These are phyloP conservation scores for Drosophila fulvimacula DNA, from an alignment of 2,888 invertebrate genomes.

Conservation along the genomic window DNA sequence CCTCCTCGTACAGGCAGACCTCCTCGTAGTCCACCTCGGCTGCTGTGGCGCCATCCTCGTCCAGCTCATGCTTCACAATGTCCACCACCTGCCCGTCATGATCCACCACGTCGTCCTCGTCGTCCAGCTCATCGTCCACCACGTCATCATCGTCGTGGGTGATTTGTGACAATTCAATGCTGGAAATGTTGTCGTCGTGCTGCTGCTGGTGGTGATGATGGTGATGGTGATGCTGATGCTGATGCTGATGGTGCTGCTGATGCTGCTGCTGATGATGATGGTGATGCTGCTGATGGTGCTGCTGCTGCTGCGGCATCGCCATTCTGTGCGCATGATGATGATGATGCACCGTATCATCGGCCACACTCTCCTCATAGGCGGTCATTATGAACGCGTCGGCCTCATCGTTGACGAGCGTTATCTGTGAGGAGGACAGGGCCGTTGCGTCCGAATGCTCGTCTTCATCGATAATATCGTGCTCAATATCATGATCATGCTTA, in stretches of 20 bases:
- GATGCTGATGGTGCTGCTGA: slow-evolving; percentile 54
- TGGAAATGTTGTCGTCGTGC: slow-evolving; percentile 75
- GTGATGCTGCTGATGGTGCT: slow-evolving; percentile 54
- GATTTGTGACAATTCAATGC: slow-evolving; percentile 69
- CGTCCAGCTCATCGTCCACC: slow-evolving; percentile 59
- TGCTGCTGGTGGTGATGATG: slow-evolving; percentile 63
- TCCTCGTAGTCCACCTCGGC: slow-evolving; percentile 80
- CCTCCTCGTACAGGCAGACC: slow-evolving; percentile 82
- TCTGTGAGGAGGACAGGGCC: slow-evolving; percentile 59
- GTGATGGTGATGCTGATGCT: slow-evolving; percentile 48
- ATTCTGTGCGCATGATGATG: slow-evolving; percentile 40
- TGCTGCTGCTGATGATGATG: slow-evolving; percentile 38
- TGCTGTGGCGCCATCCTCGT: slow-evolving; percentile 75
- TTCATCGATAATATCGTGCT: slow-evolving; percentile 59
- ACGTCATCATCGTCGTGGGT: slow-evolving; percentile 63
- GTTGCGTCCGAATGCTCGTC: slow-evolving; percentile 65
- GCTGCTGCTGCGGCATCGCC: slow-evolving; percentile 15
- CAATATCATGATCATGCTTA: slow-evolving; percentile 33
- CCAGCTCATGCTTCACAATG: slow-evolving; percentile 76
- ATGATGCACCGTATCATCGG: slow-evolving; percentile 71
- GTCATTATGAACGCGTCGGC: slow-evolving; percentile 78
- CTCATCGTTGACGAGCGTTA: slow-evolving; percentile 78
- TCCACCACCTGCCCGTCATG: slow-evolving; percentile 76
- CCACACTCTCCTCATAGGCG: slow-evolving; percentile 80
- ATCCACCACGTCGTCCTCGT: slow-evolving; percentile 62